phyloP scores from a whole-genome alignment of 2,888 invertebrate genomes.

The Drosophila pseudotakahashii region DNA sequence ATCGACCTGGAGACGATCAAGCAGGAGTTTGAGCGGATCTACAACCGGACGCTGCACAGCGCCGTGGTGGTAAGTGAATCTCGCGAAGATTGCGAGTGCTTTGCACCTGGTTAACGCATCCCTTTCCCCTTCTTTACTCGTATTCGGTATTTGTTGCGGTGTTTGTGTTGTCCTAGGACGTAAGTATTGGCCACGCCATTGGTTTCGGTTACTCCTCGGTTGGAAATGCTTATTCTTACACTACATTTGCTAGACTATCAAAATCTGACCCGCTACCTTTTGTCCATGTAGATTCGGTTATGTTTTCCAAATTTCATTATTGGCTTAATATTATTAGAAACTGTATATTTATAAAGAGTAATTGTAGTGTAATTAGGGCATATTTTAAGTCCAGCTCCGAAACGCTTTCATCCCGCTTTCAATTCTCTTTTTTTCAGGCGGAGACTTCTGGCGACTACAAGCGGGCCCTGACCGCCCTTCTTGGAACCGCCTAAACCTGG shows the following conservation, averaged over 20 bases:
- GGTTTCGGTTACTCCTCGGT: conserved; percentile 3
- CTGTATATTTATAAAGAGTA: not conserved
- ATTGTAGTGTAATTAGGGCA: conserved; percentile 26
- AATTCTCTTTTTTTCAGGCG: conserved; percentile 79
- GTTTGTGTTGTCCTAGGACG: conserved; percentile 61
- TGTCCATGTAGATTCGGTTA: not conserved
- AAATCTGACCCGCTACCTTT: not conserved
- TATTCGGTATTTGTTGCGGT: conserved; percentile 47
- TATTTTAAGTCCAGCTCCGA: not conserved
- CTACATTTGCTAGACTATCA: conserved; percentile 9
- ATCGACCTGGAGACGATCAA: conserved; percentile 89
- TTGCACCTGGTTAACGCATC: conserved; percentile 24
- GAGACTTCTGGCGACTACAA: conserved; percentile 87
- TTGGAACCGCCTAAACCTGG: conserved; percentile 75
- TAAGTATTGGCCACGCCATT: conserved; percentile 57
- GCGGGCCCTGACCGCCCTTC: conserved; percentile 85
- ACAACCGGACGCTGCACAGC: conserved; percentile 88
- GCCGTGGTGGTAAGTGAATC: conserved; percentile 86
- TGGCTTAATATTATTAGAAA: not conserved
- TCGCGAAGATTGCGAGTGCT: not conserved
- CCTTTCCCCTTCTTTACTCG: conserved; percentile 27
- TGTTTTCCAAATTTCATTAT: not conserved
- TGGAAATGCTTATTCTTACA: conserved; percentile 3
- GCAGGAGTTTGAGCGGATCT: conserved; percentile 88
- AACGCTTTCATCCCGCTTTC: not conserved